Conservation (phyloP, 2,113 vertebrate species). For the Gymnogyps californianus region DNA sequence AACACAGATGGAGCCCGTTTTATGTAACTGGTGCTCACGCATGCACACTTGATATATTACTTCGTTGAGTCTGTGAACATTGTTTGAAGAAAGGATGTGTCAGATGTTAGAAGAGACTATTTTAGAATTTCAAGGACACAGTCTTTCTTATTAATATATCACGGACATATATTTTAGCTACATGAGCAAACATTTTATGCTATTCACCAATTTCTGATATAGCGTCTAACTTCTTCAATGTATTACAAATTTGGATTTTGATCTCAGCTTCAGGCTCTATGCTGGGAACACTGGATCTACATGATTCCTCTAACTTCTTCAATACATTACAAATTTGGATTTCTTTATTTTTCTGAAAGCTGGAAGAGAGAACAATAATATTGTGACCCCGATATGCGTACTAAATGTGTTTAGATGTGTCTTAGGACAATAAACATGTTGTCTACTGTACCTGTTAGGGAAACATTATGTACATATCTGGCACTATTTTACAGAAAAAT, state of each 20-base stretch:
- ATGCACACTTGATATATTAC: not conserved
- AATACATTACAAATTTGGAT: not conserved
- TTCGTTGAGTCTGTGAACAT: not conserved
- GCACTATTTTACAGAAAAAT: not conserved
- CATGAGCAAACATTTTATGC: not conserved
- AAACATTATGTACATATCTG: not conserved
- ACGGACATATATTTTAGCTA: not conserved
- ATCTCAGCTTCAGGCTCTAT: not conserved
- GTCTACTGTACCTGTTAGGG: not conserved
- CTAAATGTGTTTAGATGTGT: not conserved
- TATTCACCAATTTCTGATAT: not conserved
- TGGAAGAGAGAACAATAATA: not conserved
- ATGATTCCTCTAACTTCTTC: not conserved
- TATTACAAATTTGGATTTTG: not conserved
- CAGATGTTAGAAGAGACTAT: not conserved
- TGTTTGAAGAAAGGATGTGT: not conserved
- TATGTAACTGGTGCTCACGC: not conserved
- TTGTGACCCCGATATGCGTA: rapidly evolving
- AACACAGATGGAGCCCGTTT: not conserved
- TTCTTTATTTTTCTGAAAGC: not conserved
- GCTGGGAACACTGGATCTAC: not conserved
- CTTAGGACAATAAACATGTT: not conserved
- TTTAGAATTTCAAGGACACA: not conserved
- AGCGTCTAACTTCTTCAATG: not conserved
- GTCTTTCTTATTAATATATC: not conserved